phyloP scores from a whole-genome alignment of 2,888 invertebrate genomes.

The Zygaena filipendulae region DNA sequence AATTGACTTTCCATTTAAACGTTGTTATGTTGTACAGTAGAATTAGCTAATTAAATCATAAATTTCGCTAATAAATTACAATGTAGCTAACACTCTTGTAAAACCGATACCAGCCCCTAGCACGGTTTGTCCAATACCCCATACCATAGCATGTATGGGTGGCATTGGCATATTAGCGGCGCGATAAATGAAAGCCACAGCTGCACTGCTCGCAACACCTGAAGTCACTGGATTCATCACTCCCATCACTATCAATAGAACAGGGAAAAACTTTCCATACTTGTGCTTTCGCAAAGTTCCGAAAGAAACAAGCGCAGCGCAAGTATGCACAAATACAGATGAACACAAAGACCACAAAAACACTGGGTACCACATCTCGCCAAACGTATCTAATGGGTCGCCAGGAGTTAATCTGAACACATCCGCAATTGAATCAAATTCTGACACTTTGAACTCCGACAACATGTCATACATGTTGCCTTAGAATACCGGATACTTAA shows the following conservation, averaged over 20 bases:
- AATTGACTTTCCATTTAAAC: constrained; percentile 17
- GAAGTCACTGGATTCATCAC: constrained; percentile 89
- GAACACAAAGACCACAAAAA: constrained; percentile 96
- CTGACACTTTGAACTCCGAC: constrained; percentile 65
- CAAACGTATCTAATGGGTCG: constrained; percentile 75
- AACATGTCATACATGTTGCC: constrained; percentile 69
- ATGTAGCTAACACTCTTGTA: constrained; percentile 91
- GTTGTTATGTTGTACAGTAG: constrained; percentile 2
- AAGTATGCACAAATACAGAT: constrained; percentile 91
- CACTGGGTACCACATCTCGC: constrained; percentile 97
- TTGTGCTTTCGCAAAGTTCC: constrained; percentile 93
- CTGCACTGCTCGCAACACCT: constrained; percentile 90
- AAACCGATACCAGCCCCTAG: constrained; percentile 91
- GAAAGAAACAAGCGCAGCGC: constrained; percentile 92
- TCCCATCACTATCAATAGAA: constrained; percentile 89
- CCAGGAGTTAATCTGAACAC: constrained; percentile 74
- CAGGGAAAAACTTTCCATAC: constrained; percentile 93
- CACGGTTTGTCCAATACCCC: constrained; percentile 95
- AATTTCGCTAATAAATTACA: constrained; percentile 70
- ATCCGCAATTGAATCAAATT: constrained; percentile 76
- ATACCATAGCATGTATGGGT: constrained; percentile 90
- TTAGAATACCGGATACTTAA: constrained; percentile 34
- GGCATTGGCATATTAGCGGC: constrained; percentile 91
- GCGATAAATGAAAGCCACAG: constrained; percentile 92
- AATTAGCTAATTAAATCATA: constrained; percentile 8